Evolutionary conservation across 2,888 invertebrate species (phyloP).

Genomic region (Branchellion lobata): DNA sequence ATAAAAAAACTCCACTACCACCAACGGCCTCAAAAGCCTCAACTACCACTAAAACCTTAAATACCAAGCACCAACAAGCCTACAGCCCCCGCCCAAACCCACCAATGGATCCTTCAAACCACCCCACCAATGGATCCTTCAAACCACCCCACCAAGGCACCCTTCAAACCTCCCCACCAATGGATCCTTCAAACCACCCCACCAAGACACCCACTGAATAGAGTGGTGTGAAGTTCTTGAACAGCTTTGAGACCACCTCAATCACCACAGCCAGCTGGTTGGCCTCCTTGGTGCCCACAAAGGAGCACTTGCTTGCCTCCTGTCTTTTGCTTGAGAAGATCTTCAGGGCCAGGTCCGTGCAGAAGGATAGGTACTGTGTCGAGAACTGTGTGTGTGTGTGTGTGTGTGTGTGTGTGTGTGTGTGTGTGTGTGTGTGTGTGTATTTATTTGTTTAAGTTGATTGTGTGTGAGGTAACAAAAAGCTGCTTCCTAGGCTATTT

Average conservation of each 20-base stretch:
- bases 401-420: background rate
- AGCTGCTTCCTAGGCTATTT: no score
- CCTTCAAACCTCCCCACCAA: background rate
- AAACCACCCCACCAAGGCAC: background rate
- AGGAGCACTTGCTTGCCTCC: background rate
- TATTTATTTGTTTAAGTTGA: background rate
- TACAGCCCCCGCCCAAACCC: background rate
- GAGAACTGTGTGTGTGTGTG: constrained; percentile 14
- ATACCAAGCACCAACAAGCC: no score
- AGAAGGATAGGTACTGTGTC: constrained; percentile 33
- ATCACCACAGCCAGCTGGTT: background rate
- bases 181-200: background rate
- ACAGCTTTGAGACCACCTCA: constrained; percentile 26
- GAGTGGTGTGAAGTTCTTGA: constrained; percentile 32
- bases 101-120: background rate
- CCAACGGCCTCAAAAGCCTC: no score
- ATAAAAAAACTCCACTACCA: no score
- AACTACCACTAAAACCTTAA: no score
- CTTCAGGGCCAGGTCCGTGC: constrained; percentile 40
- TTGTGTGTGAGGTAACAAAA: background rate
- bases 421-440: background rate
- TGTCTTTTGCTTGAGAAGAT: constrained; percentile 26
- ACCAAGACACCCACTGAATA: constrained; percentile 31
- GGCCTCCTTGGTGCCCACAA: background rate
- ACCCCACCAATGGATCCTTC: background rate